A percentile compares a stretch with the other conserved stretches of the same genome.
phyloP scores from a whole-genome alignment of 2,797 vertebrate species.

The Tinamus major region DNA sequence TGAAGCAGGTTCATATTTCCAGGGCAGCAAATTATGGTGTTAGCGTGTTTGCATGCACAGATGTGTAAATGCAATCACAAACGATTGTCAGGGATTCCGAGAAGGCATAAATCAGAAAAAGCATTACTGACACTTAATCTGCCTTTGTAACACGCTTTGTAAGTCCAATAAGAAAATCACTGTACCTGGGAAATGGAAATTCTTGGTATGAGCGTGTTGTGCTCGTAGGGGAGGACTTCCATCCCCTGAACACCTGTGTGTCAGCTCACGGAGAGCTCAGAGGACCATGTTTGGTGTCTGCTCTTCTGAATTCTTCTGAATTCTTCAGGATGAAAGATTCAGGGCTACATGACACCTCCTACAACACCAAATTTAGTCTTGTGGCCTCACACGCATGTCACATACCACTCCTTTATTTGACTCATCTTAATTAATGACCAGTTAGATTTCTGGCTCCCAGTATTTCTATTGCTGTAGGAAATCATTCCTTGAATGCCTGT shows the following conservation, averaged over 20 bases:
- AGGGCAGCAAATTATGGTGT: background rate
- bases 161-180: background rate
- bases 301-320: fast-evolving
- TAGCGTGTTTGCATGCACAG: background rate
- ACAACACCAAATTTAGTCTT: background rate
- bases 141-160: background rate
- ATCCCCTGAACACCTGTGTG: fast-evolving
- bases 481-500: background rate
- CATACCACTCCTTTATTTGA: background rate
- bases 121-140: background rate
- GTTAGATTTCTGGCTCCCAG: background rate
- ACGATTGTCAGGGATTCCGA: background rate
- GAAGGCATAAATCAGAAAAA: background rate
- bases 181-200: background rate
- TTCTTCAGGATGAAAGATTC: background rate
- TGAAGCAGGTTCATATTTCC: conserved; percentile 8
- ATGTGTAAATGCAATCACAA: background rate
- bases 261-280: fast-evolving
- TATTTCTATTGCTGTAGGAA: background rate
- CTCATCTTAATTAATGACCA: background rate
- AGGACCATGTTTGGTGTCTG: background rate
- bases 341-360: background rate
- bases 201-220: background rate
- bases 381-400: background rate
- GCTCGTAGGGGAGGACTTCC: background rate